A percentile compares a stretch with the other conserved stretches of the same genome.
Conservation (phyloP, 2,797 vertebrate genomes). For the Paedocypris micromegethes region DNA sequence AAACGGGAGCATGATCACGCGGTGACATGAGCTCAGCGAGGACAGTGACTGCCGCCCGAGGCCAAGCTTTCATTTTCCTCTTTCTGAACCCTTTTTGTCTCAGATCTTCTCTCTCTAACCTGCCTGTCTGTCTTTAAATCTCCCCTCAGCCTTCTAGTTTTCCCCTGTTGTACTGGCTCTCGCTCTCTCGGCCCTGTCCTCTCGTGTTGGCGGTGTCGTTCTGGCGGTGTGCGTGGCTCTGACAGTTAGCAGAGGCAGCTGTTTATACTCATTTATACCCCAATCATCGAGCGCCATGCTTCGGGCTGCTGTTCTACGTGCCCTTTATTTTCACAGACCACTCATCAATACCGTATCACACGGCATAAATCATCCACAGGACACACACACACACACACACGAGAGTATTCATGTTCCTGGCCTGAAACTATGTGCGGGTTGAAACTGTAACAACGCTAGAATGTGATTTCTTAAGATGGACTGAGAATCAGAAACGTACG, state of each 20-base stretch:
- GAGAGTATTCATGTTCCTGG: slow-evolving; percentile 4
- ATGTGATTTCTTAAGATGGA: too few species aligned
- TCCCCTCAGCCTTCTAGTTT: slow-evolving; percentile 10
- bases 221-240: slow-evolving; percentile 51
- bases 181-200: slow-evolving; percentile 43
- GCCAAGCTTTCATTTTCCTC: slow-evolving; percentile 24
- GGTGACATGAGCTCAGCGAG: slow-evolving; percentile 20
- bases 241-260: slow-evolving; percentile 72
- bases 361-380: neutral
- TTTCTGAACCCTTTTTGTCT: slow-evolving; percentile 15
- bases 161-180: slow-evolving; percentile 21
- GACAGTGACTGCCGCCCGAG: slow-evolving; percentile 34
- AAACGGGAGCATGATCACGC: slow-evolving; percentile 17
- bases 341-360: slow-evolving; percentile 17
- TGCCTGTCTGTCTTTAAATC: slow-evolving; percentile 23
- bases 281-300: slow-evolving; percentile 58
- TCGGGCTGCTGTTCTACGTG: slow-evolving; percentile 40
- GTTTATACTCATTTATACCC: slow-evolving; percentile 72
- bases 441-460: too few species aligned
- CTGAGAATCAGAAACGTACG: too few species aligned
- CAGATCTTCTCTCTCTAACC: slow-evolving; percentile 17
- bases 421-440: neutral
- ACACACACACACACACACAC: too few species aligned
- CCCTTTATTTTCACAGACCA: slow-evolving; percentile 24
- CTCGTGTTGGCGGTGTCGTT: slow-evolving; percentile 52